phyloP scores from a whole-genome alignment of 1,140 invertebrate species.

The Lordiphosa clarofinis region DNA sequence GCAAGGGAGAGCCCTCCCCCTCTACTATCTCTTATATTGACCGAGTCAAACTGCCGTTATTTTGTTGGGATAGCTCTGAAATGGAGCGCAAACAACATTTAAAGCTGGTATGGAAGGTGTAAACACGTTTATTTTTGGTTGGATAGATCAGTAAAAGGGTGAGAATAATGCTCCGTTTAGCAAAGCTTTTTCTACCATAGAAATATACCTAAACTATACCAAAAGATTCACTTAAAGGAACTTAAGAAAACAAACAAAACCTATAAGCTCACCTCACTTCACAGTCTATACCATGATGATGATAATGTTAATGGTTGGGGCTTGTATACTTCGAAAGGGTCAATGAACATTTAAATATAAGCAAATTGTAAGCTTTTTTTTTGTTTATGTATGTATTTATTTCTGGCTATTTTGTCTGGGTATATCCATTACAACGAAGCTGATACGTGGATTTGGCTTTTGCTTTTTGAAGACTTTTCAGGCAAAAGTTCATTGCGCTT shows the following conservation, averaged over 20 bases:
- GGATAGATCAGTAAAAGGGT: slow-evolving; percentile 49
- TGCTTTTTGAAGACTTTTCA: background rate
- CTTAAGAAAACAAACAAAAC: too few species aligned
- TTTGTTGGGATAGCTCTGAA: slow-evolving; percentile 73
- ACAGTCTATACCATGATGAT: too few species aligned
- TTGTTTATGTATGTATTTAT: slow-evolving; percentile 40
- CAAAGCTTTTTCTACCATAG: too few species aligned
- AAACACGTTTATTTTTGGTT: slow-evolving; percentile 26
- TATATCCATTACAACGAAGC: slow-evolving; percentile 33
- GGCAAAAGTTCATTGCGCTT: slow-evolving; percentile 5
- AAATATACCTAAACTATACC: too few species aligned
- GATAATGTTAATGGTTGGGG: background rate
- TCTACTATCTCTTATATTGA: slow-evolving; percentile 15
- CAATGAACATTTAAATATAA: slow-evolving; percentile 67
- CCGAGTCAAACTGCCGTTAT: slow-evolving; percentile 53
- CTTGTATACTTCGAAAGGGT: slow-evolving; percentile 25
- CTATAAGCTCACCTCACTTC: background rate
- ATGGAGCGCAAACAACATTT: slow-evolving; percentile 31
- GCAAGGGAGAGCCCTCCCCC: background rate
- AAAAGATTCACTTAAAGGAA: too few species aligned
- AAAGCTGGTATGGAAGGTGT: slow-evolving; percentile 39
- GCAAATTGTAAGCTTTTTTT: slow-evolving; percentile 60
- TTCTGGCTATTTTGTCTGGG: slow-evolving; percentile 28
- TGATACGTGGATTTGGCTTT: slow-evolving; percentile 5
- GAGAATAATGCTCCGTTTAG: too few species aligned